phyloP scores from a whole-genome alignment of 2,888 invertebrate species.

The Buathra laborator region DNA sequence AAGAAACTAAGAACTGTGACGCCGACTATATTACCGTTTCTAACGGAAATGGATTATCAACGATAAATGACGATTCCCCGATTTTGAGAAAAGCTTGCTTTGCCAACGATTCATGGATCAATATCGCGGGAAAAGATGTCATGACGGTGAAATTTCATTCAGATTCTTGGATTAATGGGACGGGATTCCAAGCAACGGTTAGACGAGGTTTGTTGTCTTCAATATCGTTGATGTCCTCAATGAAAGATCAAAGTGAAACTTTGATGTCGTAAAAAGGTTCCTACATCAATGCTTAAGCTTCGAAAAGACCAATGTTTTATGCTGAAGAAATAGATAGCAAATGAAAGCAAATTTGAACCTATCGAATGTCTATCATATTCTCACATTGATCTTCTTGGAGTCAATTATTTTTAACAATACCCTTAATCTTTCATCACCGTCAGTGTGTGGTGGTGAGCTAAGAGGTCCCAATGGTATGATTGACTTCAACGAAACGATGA shows the following conservation, averaged over 20 bases:
- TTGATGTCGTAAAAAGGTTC: not conserved
- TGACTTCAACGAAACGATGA: slow-evolving; percentile 75
- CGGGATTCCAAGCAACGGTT: slow-evolving; percentile 90
- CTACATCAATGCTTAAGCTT: not conserved
- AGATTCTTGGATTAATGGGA: slow-evolving; percentile 87
- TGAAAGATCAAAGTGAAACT: not conserved
- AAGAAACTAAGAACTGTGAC: slow-evolving; percentile 87
- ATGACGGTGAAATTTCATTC: slow-evolving; percentile 90
- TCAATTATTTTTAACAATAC: not conserved
- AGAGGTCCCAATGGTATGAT: slow-evolving; percentile 87
- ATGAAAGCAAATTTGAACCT: not conserved
- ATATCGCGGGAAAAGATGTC: slow-evolving; percentile 84
- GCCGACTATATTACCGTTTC: slow-evolving; percentile 89
- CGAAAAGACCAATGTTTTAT: not conserved
- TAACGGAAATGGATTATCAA: slow-evolving; percentile 82
- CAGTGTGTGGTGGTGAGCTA: slow-evolving; percentile 91
- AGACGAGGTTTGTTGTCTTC: slow-evolving; percentile 84
- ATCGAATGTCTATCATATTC: not conserved
- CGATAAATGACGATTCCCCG: slow-evolving; percentile 82
- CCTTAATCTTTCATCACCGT: slow-evolving; percentile 2
- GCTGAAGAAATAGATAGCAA: not conserved
- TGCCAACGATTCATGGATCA: slow-evolving; percentile 81
- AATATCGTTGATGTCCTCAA: not conserved
- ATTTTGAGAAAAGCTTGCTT: slow-evolving; percentile 87
- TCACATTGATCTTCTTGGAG: not conserved